Percentiles rank a stretch among this genome's conserved stretches.
phyloP scores from a whole-genome alignment of 2,797 vertebrate species.

The Phalloptychus januarius region DNA sequence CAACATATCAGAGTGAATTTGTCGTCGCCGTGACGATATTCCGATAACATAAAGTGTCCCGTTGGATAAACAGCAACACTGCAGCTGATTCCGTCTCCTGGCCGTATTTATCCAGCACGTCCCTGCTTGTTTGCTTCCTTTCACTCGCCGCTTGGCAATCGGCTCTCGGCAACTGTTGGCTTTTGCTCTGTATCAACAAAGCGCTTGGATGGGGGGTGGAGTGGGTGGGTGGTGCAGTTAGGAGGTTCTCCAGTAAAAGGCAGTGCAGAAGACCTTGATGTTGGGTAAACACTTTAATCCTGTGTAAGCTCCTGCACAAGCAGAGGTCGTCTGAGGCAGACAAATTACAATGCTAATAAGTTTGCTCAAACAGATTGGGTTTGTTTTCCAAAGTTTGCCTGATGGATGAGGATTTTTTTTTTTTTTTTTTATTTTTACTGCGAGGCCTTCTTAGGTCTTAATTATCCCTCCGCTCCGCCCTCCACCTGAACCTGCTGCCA shows the following conservation, averaged over 20 bases:
- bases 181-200: constrained; percentile 64
- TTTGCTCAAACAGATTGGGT: constrained; percentile 71
- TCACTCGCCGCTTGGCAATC: constrained; percentile 44
- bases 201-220: constrained; percentile 29
- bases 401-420: constrained; percentile 48
- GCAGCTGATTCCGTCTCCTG: constrained; percentile 39
- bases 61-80: constrained; percentile 36
- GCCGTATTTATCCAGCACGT: constrained; percentile 52
- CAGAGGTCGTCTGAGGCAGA: constrained; percentile 54
- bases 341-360: constrained; percentile 71
- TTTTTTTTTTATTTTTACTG: constrained; percentile 37
- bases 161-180: constrained; percentile 62
- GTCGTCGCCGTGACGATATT: constrained; percentile 35
- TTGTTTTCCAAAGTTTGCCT: constrained; percentile 65
- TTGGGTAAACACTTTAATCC: constrained; percentile 82
- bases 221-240: constrained; percentile 34
- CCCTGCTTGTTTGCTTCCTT: constrained; percentile 57
- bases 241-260: constrained; percentile 58
- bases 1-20: constrained; percentile 15
- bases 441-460: constrained; percentile 60
- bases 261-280: constrained; percentile 69
- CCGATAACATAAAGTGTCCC: constrained; percentile 28
- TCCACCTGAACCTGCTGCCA: constrained; percentile 36
- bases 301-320: constrained; percentile 71
- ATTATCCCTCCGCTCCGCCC: constrained; percentile 34